Evolutionary conservation across 2,113 vertebrate species (phyloP).

Genomic region (Coptodon rendalli): DNA sequence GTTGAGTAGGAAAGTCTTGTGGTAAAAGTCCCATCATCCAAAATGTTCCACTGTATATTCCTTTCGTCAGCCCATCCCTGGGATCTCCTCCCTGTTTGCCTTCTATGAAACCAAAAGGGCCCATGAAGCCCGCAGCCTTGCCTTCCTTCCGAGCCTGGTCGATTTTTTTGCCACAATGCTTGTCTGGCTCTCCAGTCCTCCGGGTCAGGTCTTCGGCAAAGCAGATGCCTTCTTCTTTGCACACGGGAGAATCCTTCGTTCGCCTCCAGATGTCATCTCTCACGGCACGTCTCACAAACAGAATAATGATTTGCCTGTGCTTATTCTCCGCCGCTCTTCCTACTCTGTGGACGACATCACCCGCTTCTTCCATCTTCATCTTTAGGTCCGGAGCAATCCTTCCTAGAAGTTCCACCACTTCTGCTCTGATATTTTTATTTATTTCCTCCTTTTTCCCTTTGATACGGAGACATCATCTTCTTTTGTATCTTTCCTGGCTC

Average conservation of each 20-base stretch:
- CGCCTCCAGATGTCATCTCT: not conserved
- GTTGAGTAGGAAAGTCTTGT: no score
- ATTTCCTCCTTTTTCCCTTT: not conserved
- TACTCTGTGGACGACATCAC: not conserved
- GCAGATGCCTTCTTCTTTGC: not conserved
- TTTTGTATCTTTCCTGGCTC: not conserved
- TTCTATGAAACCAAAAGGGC: not conserved
- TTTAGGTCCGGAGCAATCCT: not conserved
- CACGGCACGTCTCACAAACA: not conserved
- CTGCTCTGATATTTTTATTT: not conserved
- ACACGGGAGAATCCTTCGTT: fast-evolving
- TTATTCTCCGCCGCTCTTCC: not conserved
- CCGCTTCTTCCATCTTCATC: not conserved
- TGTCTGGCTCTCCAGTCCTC: not conserved
- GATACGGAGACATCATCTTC: not conserved
- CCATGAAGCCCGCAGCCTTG: not conserved
- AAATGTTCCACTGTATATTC: no score
- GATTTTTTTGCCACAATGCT: fast-evolving
- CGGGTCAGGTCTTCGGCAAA: not conserved
- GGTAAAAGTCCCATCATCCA: no score
- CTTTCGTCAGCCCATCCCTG: no score
- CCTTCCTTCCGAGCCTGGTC: not conserved
- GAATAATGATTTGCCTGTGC: not conserved
- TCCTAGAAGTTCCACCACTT: not conserved
- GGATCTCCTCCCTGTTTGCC: fast-evolving